A percentile compares a stretch with the other conserved stretches of the same genome.
phyloP scores from a whole-genome alignment of 2,113 vertebrate genomes.

The Psittacara wagleri region DNA sequence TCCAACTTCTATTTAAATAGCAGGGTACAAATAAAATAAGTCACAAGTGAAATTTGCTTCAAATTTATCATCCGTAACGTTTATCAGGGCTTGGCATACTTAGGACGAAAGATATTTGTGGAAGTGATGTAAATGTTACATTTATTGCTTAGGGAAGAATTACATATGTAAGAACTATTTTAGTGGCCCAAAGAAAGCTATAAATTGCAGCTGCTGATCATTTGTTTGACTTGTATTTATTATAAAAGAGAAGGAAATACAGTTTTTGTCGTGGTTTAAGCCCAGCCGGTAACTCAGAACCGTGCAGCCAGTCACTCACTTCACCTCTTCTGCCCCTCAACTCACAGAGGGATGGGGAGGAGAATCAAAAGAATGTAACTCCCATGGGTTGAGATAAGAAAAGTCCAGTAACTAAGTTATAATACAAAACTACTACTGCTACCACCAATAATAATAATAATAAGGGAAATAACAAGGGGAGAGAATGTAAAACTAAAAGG shows the following conservation, averaged over 20 bases:
- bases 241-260: background rate
- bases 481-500: background rate
- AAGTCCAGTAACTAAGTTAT: background rate
- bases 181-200: background rate
- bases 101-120: background rate
- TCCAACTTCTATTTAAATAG: background rate
- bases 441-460: background rate
- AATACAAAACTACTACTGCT: background rate
- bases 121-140: background rate
- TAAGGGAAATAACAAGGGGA: background rate
- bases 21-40: conserved; percentile 8
- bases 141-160: background rate
- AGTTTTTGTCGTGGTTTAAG: background rate
- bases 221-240: background rate
- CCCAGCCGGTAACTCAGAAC: background rate
- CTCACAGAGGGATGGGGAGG: background rate
- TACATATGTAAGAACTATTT: background rate
- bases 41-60: background rate
- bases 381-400: background rate
- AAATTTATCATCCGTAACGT: background rate
- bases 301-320: background rate
- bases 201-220: background rate
- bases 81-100: background rate
- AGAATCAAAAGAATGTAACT: background rate
- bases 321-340: background rate